A percentile compares a stretch with the other conserved stretches of the same genome.
phyloP scores from a whole-genome alignment of 2,797 vertebrate species.

The Taeniopygia guttata region DNA sequence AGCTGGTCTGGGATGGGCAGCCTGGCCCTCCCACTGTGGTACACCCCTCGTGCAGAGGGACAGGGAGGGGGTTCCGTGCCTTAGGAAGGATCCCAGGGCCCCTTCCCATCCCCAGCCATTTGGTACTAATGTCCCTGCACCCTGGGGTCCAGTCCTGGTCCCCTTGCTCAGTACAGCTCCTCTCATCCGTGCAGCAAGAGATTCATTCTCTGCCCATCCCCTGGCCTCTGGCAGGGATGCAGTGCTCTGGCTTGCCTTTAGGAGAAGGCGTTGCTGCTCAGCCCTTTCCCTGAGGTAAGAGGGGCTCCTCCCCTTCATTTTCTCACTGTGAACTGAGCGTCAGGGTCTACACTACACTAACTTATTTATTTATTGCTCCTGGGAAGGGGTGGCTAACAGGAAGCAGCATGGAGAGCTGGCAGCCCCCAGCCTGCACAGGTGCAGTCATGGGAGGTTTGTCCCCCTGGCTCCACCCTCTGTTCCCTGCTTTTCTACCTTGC shows the following conservation, averaged over 20 bases:
- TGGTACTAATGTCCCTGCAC: neutral
- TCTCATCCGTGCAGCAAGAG: neutral
- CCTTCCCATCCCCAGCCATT: neutral
- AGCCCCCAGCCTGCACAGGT: neutral
- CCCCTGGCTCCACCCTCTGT: neutral
- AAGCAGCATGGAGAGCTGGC: neutral
- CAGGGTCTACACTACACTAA: constrained; percentile 11
- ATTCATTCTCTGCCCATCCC: neutral
- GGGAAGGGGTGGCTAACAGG: neutral
- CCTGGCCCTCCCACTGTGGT: neutral
- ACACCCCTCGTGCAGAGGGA: neutral
- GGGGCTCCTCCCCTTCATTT: neutral
- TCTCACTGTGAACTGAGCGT: constrained; percentile 42
- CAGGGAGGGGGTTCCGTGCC: neutral
- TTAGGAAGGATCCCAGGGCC: constrained; percentile 18
- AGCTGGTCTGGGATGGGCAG: neutral
- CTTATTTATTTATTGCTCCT: constrained; percentile 67
- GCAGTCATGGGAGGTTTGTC: neutral
- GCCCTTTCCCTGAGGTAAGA: neutral
- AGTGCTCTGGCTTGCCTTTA: neutral
- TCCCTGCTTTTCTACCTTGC: neutral
- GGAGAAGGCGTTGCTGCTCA: neutral
- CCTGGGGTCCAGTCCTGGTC: fast-evolving
- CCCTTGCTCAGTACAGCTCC: neutral
- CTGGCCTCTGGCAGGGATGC: neutral